Conservation (phyloP, 92 coral and sea anemone genomes). For the Scolanthus callimorphus region DNA sequence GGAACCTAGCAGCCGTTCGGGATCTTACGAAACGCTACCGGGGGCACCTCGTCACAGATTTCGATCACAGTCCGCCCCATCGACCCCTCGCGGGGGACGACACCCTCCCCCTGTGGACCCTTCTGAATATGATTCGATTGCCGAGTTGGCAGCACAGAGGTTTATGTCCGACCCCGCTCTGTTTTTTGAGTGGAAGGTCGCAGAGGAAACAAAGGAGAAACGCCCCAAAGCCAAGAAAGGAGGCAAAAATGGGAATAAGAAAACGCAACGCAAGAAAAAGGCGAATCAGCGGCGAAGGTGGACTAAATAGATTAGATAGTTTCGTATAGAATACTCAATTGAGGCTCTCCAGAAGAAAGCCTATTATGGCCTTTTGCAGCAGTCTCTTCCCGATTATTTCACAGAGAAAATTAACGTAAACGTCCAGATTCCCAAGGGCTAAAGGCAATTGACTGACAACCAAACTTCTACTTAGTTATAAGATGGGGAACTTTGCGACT, state of each 20-base stretch:
- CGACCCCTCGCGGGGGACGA: conserved; percentile 97
- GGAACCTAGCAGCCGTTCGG: conserved; percentile 55
- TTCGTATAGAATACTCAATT: too few relatives aligned
- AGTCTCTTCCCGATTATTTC: too few relatives aligned
- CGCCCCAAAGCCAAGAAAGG: conserved; percentile 24
- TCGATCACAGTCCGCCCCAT: conserved; percentile 86
- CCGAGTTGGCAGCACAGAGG: conserved; percentile 41
- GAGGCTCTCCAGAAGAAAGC: too few relatives aligned
- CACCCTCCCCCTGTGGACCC: conserved; percentile 70
- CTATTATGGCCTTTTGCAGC: too few relatives aligned
- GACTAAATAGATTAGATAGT: too few relatives aligned
- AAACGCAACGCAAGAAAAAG: conserved; percentile 22
- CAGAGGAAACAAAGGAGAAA: conserved; percentile 6
- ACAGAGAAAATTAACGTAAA: too few relatives aligned
- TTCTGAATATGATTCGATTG: conserved; percentile 44
- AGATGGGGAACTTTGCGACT: too few relatives aligned
- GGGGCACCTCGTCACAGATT: conserved; percentile 6
- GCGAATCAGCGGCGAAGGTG: conserved; percentile 10
- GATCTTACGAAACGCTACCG: conserved; percentile 48
- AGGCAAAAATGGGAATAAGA: conserved; percentile 31
- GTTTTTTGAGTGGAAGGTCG: conserved; percentile 38
- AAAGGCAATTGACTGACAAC: too few relatives aligned
- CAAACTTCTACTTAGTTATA: too few relatives aligned
- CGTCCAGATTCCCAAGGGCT: too few relatives aligned
- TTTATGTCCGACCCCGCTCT: conserved; percentile 94